Base-by-base conservation (phyloP, 2,113 vertebrate species). In the Gobius niger region DNA sequence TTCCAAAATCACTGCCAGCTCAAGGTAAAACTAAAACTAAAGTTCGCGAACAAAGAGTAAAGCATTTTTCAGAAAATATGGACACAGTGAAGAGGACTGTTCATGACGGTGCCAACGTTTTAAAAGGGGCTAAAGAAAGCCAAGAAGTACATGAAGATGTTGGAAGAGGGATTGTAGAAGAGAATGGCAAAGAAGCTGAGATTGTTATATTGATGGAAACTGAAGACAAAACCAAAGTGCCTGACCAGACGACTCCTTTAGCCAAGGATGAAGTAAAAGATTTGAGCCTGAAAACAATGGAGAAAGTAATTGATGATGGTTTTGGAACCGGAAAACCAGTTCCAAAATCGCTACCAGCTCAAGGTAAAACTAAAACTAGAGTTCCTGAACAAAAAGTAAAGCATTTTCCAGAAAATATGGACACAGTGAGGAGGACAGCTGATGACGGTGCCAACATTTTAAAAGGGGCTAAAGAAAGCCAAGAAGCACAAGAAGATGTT, bases 161-260 rank as follows among this genome's bases (percentile, higher is more conserved):
- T 13, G 66, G 9, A 9, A 52, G 74, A 18, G 60, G 62, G 5
- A 51, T 11, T 0, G 13, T 63, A 7, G n/a, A 34, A 15, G 54
- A 70, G 46, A 16, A 52, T 4, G 62, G 0, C 7, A 44, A 77
- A 19, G 7, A 65, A 60, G 59, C 24, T 34, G 24, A 34, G 24
- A 34, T 34, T 34, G 24, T 34, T 34, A 34, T 34, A 34, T 4
- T 34, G 5, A 34, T 34, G 24, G 24, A 34, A 34, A 34, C 24
- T 34, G 24, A 34, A 40, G 49, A 65, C 69, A 9, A 68, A 82
- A 47, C 47, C 56, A 1, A 77, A 68, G 65, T 3, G 14, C 24
- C 12, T 9, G 24, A 8, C 19, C 53, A 24, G 2, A 7, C 14
- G 24, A 6, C 54, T 40, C 13, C 5, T 40, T 40, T 12, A 57